Evolutionary conservation across 2,797 vertebrate species (phyloP).

Genomic region (Apogon talboti): DNA sequence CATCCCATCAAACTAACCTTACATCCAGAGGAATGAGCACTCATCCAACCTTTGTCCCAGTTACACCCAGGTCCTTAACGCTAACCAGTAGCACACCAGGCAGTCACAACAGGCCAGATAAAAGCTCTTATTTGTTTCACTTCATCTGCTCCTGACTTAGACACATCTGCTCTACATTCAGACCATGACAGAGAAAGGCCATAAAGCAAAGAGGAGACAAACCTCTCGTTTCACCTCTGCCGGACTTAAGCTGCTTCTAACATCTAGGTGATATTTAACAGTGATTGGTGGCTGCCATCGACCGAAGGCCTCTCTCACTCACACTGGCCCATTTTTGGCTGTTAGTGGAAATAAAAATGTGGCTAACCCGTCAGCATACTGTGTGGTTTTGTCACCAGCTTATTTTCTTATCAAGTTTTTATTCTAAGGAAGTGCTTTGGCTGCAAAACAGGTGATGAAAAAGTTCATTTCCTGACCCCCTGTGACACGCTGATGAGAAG

Average conservation of each 20-base stretch:
- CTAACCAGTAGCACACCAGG: not conserved
- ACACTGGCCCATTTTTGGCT: not conserved
- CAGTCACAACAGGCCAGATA: constrained; percentile 30
- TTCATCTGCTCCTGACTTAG: constrained; percentile 8
- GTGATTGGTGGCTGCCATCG: not conserved
- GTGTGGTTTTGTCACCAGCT: not conserved
- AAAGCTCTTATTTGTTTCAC: constrained; percentile 15
- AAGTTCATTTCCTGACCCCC: constrained; percentile 22
- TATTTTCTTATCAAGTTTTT: not conserved
- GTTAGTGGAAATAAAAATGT: constrained; percentile 2
- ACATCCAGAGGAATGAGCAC: not conserved
- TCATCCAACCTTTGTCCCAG: constrained; percentile 14
- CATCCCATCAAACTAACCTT: not conserved
- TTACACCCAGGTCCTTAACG: not conserved
- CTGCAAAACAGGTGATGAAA: constrained; percentile 1
- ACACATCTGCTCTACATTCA: constrained; percentile 31
- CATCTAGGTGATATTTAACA: not conserved
- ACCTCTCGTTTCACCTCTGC: constrained; percentile 7
- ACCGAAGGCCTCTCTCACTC: not conserved
- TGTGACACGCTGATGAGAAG: not conserved
- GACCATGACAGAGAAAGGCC: not conserved
- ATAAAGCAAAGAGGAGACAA: not conserved
- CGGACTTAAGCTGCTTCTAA: not conserved
- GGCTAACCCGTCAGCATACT: constrained; percentile 1
- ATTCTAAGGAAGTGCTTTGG: not conserved